phyloP scores from a whole-genome alignment of 1,140 invertebrate genomes.

The Chionoecetes opilio region DNA sequence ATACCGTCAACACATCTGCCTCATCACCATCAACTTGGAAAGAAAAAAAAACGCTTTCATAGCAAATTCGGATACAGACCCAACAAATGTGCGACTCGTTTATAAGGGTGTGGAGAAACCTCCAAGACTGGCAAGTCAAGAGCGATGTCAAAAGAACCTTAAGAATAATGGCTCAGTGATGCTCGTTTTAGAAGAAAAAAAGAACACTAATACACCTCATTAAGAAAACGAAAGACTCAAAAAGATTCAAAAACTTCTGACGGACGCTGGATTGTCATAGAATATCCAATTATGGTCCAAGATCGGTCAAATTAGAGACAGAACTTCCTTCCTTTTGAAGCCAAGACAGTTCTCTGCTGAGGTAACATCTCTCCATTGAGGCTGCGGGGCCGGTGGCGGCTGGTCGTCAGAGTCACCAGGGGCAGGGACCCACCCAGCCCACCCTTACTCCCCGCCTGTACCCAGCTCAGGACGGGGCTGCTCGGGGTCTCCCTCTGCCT shows the following conservation, averaged over 20 bases:
- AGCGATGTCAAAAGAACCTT: background rate
- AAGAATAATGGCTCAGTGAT: background rate
- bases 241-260: conserved; percentile 35
- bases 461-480: background rate
- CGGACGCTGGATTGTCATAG: background rate
- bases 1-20: conserved; percentile 17
- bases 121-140: background rate
- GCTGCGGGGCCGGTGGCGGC: conserved; percentile 12
- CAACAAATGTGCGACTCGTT: no score
- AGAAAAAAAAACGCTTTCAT: background rate
- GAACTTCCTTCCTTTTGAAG: conserved; percentile 48
- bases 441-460: background rate
- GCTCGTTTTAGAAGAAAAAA: conserved; percentile 30
- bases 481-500: background rate
- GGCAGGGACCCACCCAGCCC: no score
- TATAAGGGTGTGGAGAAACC: background rate
- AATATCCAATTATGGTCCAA: conserved; percentile 47
- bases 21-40: conserved; percentile 5
- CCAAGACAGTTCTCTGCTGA: conserved; percentile 47
- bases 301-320: conserved; percentile 39
- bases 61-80: background rate
- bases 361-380: background rate
- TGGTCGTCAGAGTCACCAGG: conserved; percentile 12
- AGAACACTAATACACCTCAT: conserved; percentile 37
- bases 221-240: background rate